Base-by-base conservation (phyloP, 2,888 invertebrate species). In the Conistra vaccinii region DNA sequence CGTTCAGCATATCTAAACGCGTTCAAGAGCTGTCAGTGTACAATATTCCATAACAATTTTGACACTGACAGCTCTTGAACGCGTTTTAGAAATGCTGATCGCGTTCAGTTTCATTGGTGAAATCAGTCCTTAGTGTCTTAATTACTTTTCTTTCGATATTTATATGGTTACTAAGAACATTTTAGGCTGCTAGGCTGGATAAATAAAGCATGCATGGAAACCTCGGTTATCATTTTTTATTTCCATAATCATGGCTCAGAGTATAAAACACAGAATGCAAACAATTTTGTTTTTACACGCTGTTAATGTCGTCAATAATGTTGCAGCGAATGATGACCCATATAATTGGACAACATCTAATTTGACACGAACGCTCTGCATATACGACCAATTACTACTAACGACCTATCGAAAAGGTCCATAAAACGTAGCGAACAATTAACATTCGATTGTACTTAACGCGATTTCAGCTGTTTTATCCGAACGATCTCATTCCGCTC, bases 361-460 rank as follows among this genome's bases (percentile, higher is more conserved):
- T 83, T 83, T 85, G 69, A 84, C 73, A 78, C 58, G 57, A 73
- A 58, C 45, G 69, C 58, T 80, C 67, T 82, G 75, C 85, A 83
- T 84, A 86, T 84, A 82, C 85, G 78, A 86, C 85, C 87, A 89
- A 90, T 88, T 90, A 89, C 86, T 79, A 82, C 81, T 86, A 89
- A 88, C 86, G 85, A 85, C 81, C 83, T 75, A 85, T 86, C 79
- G 81, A 80, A 83, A 87, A 85, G 74, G 85, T 85, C 80, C 66
- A 89, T 90, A 89, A 89, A 90, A 83, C 79, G 84, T 84, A 85
- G 78, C 78, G 75, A 81, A 84, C 88, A 89, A 89, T 90, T 89
- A 90, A 88, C 87, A 89, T 89, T 84, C 80, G 85, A 88, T 85
- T 85, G 85, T 85, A 73, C 72, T 84, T 86, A 87, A 86, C 84